Evolutionary conservation across 1,140 invertebrate genomes (phyloP).

Genomic region (Apis dorsata): DNA sequence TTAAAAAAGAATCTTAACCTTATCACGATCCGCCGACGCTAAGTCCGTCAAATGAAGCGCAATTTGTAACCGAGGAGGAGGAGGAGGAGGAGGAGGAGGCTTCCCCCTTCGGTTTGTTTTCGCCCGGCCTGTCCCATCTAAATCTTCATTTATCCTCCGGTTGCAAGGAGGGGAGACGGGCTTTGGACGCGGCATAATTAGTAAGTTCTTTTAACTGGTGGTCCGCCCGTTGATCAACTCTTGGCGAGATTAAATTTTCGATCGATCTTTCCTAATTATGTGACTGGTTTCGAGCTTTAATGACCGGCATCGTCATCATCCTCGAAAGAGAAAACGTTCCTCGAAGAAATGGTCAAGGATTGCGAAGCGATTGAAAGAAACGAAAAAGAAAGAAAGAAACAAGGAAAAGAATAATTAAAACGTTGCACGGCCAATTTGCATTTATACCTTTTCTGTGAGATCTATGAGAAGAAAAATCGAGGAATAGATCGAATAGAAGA

Average conservation of each 20-base stretch:
- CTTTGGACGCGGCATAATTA: constrained; percentile 41
- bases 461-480: background rate
- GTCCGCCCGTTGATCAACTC: constrained; percentile 25
- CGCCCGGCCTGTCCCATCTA: background rate
- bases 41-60: constrained; percentile 3
- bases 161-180: background rate
- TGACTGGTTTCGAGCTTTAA: constrained; percentile 13
- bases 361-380: background rate
- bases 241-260: constrained; percentile 37
- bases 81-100: background rate
- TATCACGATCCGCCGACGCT: background rate
- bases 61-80: constrained; percentile 1
- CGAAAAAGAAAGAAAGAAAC: background rate
- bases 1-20: background rate
- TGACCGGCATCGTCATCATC: too few species aligned
- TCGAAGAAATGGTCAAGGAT: background rate
- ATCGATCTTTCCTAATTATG: constrained; percentile 39
- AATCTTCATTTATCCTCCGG: constrained; percentile 40
- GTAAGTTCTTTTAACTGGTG: constrained; percentile 36
- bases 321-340: background rate
- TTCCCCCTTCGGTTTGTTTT: constrained; percentile 6
- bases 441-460: constrained; percentile 1
- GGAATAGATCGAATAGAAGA: background rate
- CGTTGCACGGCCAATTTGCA: constrained; percentile 21
- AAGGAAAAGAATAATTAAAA: background rate